Evolutionary conservation across 2,797 vertebrate species (phyloP).

Genomic region (Bufotes viridis): DNA sequence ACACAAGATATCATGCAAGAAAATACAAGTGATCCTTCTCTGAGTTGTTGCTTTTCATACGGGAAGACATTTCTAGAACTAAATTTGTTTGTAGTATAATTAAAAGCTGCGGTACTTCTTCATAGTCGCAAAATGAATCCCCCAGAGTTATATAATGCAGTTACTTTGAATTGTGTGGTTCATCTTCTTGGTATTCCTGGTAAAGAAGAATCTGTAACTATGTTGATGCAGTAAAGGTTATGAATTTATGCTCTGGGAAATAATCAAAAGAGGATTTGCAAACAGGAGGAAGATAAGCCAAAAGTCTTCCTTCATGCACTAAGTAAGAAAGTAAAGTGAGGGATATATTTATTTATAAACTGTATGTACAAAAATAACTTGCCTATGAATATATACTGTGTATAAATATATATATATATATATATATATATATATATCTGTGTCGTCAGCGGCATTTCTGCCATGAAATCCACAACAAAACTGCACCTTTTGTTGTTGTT

Average conservation of each 20-base stretch:
- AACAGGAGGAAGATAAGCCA: background rate
- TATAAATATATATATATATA: too few relatives aligned
- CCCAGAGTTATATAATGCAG: constrained; percentile 4
- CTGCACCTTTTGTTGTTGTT: too few relatives aligned
- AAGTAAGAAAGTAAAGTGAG: too few relatives aligned
- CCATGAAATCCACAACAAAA: too few relatives aligned
- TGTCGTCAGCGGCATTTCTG: too few relatives aligned
- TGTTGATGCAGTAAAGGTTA: background rate
- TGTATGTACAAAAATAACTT: too few relatives aligned
- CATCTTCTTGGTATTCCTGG: background rate
- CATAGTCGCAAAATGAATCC: background rate
- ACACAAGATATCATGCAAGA: background rate
- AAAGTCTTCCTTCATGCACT: background rate
- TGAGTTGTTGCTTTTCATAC: background rate
- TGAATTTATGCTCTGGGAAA: background rate
- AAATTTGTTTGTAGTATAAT: constrained; percentile 6
- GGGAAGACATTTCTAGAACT: background rate
- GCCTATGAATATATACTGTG: too few relatives aligned
- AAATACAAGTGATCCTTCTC: background rate
- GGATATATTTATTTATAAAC: background rate
- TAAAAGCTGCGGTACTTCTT: constrained; percentile 3
- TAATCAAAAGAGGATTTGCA: constrained; percentile 3
- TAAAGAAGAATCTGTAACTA: constrained; percentile 26
- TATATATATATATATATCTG: too few relatives aligned
- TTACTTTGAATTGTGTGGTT: constrained; percentile 26